Conservation (phyloP, 2,113 vertebrate species). For the Alexandromys fortis region DNA sequence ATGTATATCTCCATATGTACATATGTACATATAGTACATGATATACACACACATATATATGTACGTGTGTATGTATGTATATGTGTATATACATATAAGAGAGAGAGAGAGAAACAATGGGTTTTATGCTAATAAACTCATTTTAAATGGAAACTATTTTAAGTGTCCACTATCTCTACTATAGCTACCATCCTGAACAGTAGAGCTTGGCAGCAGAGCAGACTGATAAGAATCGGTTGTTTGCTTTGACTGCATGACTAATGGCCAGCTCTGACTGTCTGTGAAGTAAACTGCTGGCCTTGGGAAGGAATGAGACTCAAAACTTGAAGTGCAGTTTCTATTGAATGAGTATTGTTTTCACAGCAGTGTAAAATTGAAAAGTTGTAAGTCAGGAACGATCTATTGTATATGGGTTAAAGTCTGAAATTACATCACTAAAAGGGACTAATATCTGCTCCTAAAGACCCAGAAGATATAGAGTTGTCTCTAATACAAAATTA, state of each 20-base stretch:
- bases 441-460: background rate
- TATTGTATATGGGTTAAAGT: background rate
- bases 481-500: background rate
- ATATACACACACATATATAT: background rate
- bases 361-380: background rate
- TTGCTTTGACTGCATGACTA: too few species aligned
- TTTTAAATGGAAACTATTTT: background rate
- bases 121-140: background rate
- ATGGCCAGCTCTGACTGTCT: background rate
- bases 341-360: background rate
- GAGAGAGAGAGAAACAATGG: background rate
- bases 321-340: background rate
- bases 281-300: background rate
- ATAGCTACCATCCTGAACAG: too few species aligned
- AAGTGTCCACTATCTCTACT: background rate
- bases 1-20: too few species aligned
- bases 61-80: too few species aligned
- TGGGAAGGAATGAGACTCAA: background rate
- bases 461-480: slow-evolving; percentile 1
- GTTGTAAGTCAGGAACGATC: background rate
- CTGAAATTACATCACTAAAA: slow-evolving; percentile 5
- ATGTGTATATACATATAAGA: too few species aligned
- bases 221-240: rapidly evolving
- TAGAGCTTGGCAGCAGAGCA: background rate
- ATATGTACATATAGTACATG: background rate